Evolutionary conservation across 2,797 vertebrate genomes (phyloP).

Genomic region (Cygnus olor): DNA sequence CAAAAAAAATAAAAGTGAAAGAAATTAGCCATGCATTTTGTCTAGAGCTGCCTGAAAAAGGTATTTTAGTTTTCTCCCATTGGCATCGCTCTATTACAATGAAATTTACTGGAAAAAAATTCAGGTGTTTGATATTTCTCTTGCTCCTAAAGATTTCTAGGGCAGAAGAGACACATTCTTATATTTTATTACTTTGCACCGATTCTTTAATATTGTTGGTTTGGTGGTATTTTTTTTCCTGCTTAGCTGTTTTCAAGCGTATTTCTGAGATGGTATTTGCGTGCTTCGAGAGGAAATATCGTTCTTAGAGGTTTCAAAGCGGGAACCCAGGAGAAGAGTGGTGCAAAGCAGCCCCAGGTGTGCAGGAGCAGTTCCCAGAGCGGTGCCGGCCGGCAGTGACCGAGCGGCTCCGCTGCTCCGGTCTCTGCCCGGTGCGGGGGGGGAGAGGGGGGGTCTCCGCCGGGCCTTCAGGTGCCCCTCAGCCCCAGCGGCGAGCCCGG

Average conservation of each 20-base stretch:
- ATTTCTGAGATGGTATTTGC: accelerated
- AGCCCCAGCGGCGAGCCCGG: not conserved
- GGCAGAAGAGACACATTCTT: accelerated
- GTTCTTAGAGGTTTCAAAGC: accelerated
- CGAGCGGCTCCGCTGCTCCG: accelerated
- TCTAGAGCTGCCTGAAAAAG: not conserved
- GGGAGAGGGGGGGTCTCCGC: no score
- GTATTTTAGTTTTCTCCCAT: not conserved
- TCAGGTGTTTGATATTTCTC: not conserved
- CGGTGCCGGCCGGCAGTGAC: accelerated
- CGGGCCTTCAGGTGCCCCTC: not conserved
- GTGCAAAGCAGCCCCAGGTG: accelerated
- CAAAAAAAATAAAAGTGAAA: conserved; percentile 61
- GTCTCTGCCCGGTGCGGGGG: no score
- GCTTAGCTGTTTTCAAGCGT: not conserved
- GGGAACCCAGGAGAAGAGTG: accelerated
- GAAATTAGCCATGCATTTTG: not conserved
- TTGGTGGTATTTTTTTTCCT: not conserved
- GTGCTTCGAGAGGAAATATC: not conserved
- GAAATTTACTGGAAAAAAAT: not conserved
- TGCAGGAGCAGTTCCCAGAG: not conserved
- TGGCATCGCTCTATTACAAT: accelerated
- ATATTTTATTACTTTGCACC: not conserved
- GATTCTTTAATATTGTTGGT: not conserved
- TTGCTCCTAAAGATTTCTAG: not conserved